phyloP scores from a whole-genome alignment of 2,888 invertebrate genomes.

The Galerucella calmariensis region DNA sequence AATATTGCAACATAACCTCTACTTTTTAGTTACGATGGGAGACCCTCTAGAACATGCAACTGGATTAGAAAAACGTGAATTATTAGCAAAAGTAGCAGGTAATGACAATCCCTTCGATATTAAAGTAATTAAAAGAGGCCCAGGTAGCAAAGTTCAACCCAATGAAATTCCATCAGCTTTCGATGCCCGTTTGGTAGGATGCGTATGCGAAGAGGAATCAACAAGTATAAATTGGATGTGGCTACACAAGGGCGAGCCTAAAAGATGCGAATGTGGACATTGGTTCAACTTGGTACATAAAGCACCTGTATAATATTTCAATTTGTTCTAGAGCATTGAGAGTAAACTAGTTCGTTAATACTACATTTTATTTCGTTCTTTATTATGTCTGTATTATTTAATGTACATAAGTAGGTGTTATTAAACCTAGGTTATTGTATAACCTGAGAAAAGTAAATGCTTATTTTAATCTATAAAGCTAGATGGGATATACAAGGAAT shows the following conservation, averaged over 20 bases:
- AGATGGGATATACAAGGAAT: no score
- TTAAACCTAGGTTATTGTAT: conserved; percentile 20
- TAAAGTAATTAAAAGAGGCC: conserved; percentile 82
- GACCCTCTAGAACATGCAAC: conserved; percentile 94
- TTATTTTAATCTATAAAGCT: background rate
- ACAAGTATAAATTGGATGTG: conserved; percentile 94
- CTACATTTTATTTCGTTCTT: conserved; percentile 49
- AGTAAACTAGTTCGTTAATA: conserved; percentile 44
- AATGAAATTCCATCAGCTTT: conserved; percentile 92
- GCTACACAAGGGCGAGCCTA: conserved; percentile 89
- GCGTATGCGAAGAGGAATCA: conserved; percentile 96
- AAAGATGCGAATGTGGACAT: conserved; percentile 95
- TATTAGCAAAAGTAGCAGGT: conserved; percentile 86
- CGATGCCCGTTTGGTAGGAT: conserved; percentile 91
- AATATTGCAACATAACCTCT: background rate
- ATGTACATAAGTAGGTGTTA: conserved; percentile 39
- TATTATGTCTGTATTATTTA: conserved; percentile 30
- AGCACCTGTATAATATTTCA: conserved; percentile 71
- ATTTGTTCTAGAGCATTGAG: conserved; percentile 37
- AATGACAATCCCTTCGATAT: conserved; percentile 90
- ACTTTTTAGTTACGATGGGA: conserved; percentile 74
- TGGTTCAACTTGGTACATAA: conserved; percentile 94
- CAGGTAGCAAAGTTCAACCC: conserved; percentile 84
- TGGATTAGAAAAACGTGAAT: conserved; percentile 90
- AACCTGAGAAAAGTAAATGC: background rate